These are phyloP conservation scores for Apteryx owenii DNA, from an alignment of 2,113 vertebrate species.

Conservation along the genomic window DNA sequence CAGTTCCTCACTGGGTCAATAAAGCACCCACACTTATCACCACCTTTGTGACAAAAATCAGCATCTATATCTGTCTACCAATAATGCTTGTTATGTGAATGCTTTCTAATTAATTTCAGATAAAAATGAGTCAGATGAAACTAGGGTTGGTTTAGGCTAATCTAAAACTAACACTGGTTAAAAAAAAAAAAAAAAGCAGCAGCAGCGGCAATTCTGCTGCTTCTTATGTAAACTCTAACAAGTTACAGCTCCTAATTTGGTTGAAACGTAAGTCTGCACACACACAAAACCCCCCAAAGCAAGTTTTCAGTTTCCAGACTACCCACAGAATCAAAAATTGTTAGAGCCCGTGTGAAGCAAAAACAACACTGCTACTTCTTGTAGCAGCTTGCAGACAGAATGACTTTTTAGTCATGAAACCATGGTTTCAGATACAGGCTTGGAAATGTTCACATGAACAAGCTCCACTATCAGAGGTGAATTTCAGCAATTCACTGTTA, in stretches of 20 bases:
- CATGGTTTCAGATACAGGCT: too few species aligned
- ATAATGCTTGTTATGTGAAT: neutral
- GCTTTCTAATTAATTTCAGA: neutral
- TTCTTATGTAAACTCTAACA: neutral
- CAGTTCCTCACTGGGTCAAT: neutral
- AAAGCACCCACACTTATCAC: neutral
- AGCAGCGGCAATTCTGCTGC: neutral
- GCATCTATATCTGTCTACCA: neutral
- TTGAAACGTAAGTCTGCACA: accelerated
- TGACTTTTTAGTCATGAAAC: neutral
- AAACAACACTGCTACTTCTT: neutral
- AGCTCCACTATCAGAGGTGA: neutral
- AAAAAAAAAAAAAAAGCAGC: neutral
- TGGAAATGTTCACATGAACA: accelerated
- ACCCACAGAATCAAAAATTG: neutral
- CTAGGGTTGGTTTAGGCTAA: neutral
- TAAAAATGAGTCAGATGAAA: neutral
- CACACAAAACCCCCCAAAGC: accelerated
- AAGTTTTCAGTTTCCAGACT: neutral
- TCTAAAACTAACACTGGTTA: neutral
- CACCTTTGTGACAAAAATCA: neutral
- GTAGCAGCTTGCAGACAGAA: neutral
- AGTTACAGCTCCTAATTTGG: neutral
- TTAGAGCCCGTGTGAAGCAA: neutral
- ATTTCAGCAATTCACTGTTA: neutral